Base-by-base conservation (phyloP, 2,888 invertebrate species). In the Iphiclides podalirius region DNA sequence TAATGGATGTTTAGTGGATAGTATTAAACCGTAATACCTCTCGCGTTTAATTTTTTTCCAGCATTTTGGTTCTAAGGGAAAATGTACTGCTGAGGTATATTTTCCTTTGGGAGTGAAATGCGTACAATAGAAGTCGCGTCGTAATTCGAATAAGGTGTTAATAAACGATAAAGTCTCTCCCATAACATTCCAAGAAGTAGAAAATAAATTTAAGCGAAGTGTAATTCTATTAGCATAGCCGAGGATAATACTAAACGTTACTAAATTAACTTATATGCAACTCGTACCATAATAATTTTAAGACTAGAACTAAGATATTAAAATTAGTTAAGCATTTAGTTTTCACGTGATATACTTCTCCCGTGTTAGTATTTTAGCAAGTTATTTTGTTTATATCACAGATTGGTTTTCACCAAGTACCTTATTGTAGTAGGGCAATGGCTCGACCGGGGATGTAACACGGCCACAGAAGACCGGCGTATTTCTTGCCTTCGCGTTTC, bases 21-120 rank as follows among this genome's bases (percentile, higher is more conserved):
- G 43, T 33, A 44, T 54, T 47, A 52, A 59, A 63, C 63, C 61
- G 61, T 52, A 57, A 54, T 62, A 63, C 63, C 62, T 63, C 63
- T 53, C 38, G 46, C 35, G 42, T 41, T 38, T 13, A 33, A 41
- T n/a, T 20, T 20, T 6, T 33, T 13, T 37, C 34, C 36, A 26
- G n/a, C 23, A 14, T 23, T 47, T 39, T 20, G 20, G 7, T 13
- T 17, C 28, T 28, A 38, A 46, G 26, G 31, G 13, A 26, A 23
- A 11, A 26, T 15, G 1, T 36, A 11, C 16, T n/a, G 4, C 14
- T 26, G 12, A 13, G n/a, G 16, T 9, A n/a, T 36, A 17, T 16
- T 36, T 11, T 31, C 31, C 31, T 31, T 31, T 11, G 11, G 31
- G 6, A 31, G 11, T 11, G 11, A 31, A 11, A n/a, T 12, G 31